phyloP scores from a whole-genome alignment of 2,113 vertebrate species.

The Lepus europaeus region DNA sequence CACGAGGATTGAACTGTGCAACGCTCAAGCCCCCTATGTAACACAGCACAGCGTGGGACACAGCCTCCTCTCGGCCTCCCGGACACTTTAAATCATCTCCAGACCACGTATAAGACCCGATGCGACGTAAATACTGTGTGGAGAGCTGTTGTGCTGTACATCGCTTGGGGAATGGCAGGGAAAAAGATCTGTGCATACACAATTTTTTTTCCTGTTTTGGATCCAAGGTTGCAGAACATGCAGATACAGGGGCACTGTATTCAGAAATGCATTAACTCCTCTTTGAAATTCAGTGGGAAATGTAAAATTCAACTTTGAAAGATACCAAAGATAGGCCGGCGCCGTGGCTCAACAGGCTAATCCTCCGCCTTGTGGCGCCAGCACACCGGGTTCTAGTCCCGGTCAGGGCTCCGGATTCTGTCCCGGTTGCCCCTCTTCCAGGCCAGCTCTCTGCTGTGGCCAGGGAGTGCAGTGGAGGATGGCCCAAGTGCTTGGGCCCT shows the following conservation, averaged over 20 bases:
- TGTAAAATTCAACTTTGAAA: conserved; percentile 41
- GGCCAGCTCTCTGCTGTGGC: no score
- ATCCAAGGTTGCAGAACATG: neutral
- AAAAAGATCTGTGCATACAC: neutral
- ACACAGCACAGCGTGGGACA: neutral
- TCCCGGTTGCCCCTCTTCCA: no score
- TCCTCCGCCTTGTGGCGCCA: no score
- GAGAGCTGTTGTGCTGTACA: neutral
- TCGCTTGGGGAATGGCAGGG: neutral
- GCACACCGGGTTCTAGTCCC: no score
- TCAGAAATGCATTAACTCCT: neutral
- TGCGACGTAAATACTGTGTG: neutral
- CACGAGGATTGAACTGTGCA: neutral
- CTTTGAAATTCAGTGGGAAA: conserved; percentile 42
- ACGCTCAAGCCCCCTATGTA: neutral
- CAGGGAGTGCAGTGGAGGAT: no score
- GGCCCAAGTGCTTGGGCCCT: no score
- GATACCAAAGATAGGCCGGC: no score
- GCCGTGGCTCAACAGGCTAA: no score
- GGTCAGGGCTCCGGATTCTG: no score
- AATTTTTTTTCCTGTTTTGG: neutral
- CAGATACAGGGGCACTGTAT: neutral
- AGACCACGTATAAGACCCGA: neutral
- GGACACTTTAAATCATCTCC: neutral
- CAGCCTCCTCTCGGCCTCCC: no score